A percentile compares a stretch with the other conserved stretches of the same genome.
Conservation (phyloP, 2,113 vertebrate genomes). For the Nibea albiflora region DNA sequence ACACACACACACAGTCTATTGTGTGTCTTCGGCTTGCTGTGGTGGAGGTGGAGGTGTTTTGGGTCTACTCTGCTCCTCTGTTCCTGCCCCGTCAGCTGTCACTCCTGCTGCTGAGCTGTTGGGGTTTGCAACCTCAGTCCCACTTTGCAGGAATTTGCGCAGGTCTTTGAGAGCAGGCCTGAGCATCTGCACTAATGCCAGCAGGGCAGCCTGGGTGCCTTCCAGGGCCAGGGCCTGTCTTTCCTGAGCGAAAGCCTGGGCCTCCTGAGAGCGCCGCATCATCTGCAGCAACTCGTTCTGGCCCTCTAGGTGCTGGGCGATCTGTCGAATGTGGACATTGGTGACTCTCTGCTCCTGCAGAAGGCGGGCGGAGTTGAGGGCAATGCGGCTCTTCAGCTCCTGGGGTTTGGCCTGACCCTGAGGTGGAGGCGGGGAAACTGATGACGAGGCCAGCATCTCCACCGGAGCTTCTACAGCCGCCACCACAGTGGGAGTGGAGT, state of each 20-base stretch:
- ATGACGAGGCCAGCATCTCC: slow-evolving; percentile 88
- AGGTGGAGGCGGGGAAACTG: slow-evolving; percentile 70
- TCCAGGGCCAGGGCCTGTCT: slow-evolving; percentile 97
- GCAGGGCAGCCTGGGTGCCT: slow-evolving; percentile 93
- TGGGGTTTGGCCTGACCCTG: slow-evolving; percentile 91
- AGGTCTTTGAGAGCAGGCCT: slow-evolving; percentile 95
- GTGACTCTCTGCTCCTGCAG: slow-evolving; percentile 97
- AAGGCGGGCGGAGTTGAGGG: slow-evolving; percentile 95
- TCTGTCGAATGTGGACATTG: slow-evolving; percentile 95
- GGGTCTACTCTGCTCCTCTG: slow-evolving; percentile 60
- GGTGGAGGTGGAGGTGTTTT: slow-evolving; percentile 52
- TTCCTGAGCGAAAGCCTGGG: slow-evolving; percentile 95
- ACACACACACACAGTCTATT: slow-evolving; percentile 50
- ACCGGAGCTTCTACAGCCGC: slow-evolving; percentile 85
- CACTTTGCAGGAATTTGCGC: slow-evolving; percentile 92
- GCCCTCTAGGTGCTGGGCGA: slow-evolving; percentile 95
- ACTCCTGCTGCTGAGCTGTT: slow-evolving; percentile 55
- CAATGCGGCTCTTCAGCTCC: slow-evolving; percentile 95
- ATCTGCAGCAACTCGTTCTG: slow-evolving; percentile 96
- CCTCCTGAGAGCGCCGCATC: slow-evolving; percentile 95
- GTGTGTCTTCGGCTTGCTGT: slow-evolving; percentile 66
- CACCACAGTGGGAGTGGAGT: slow-evolving; percentile 84
- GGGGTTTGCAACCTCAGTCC: slow-evolving; percentile 72
- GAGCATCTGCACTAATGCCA: slow-evolving; percentile 94
- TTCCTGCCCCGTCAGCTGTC: slow-evolving; percentile 21